Evolutionary conservation across 2,888 invertebrate species (phyloP), one percentile per base, ranked within the genome.

Genomic region (Thecophora atra): DNA sequence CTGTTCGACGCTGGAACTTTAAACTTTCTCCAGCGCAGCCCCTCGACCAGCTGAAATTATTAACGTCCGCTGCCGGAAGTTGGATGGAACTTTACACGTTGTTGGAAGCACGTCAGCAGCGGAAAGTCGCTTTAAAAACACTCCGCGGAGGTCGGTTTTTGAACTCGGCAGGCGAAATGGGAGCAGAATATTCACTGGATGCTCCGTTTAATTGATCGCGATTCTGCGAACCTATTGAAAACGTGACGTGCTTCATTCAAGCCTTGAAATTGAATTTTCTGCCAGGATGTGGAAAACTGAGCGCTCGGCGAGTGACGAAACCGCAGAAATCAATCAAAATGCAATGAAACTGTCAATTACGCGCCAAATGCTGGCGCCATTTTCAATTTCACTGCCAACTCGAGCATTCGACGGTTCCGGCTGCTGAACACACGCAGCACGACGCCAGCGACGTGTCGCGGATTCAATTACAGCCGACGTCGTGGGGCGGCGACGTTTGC

Each of bases 261-360:
- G 54, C 19, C 21, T 54, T 37, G 56, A 67, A 67, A 54, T 67
- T 56, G 67, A 4, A 54, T 67, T 67, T 65, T 67, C 30, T 21
- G 30, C 37, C 30, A 30, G 54, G 67, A 21, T 67, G 19, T 67
- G 21, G 54, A 56, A 56, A 56, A 71, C 67, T 52, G 63, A 70
- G 52, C 60, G 68, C 70, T 19, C 68, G 51, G 17, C 68, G 51
- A 15, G 64, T 52, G 66, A 62, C 62, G 63, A 73, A 77, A 75
- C 77, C 77, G 73, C 76, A 77, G 75, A 77, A 77, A 76, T 77
- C 77, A 76, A 77, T 77, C 77, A 77, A 76, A 77, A 76, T 72
- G 76, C 76, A 75, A 77, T 77, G 75, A 76, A 76, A 75, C 77
- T 77, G 76, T 75, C 77, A 76, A 62, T 69, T 69, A 62, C 60